phyloP scores from a whole-genome alignment of 2,113 vertebrate genomes.

The Uria lomvia region DNA sequence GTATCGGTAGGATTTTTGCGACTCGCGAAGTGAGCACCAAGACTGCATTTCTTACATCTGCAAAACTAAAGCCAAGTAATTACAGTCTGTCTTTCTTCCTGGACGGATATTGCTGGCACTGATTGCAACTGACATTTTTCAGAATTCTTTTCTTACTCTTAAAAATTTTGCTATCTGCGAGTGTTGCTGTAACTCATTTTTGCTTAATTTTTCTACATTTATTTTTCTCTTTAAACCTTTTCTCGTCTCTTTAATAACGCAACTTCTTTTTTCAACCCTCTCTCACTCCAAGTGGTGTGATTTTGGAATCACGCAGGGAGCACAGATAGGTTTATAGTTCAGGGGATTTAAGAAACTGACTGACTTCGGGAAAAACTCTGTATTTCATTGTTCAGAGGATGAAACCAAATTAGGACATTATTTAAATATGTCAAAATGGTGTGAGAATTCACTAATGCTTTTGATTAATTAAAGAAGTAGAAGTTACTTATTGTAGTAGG shows the following conservation, averaged over 20 bases:
- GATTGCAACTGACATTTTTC: neutral
- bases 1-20: neutral
- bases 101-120: neutral
- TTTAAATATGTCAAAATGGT: neutral
- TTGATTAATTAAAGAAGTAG: neutral
- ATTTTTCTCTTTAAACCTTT: neutral
- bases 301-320: neutral
- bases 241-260: neutral
- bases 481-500: neutral
- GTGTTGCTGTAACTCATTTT: neutral
- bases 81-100: neutral
- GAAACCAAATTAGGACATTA: neutral
- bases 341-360: neutral
- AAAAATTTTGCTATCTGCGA: neutral
- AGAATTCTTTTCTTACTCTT: neutral
- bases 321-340: neutral
- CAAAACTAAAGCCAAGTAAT: neutral
- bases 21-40: neutral
- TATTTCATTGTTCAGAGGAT: neutral
- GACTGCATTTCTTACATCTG: fast-evolving
- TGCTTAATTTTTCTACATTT: neutral
- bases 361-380: neutral
- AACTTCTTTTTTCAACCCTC: neutral
- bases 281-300: neutral
- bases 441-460: neutral